Conservation (phyloP, 2,888 invertebrate species). For the Microchrysa polita region DNA sequence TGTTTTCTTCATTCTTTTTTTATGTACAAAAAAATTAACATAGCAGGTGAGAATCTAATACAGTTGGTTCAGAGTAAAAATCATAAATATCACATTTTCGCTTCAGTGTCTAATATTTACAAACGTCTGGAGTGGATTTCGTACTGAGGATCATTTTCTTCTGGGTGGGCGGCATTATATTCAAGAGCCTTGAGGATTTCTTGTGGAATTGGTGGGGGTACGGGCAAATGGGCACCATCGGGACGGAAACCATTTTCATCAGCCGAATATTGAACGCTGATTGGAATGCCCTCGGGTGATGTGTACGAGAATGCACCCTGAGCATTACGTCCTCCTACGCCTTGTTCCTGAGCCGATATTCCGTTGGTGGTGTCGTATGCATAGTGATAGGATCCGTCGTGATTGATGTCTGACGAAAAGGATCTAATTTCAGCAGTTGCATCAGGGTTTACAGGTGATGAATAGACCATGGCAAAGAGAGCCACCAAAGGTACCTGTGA, state of each 20-base stretch:
- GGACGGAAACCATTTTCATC: conserved; percentile 34
- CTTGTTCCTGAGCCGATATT: conserved; percentile 68
- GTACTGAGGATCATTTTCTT: conserved; percentile 29
- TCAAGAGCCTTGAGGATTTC: conserved; percentile 49
- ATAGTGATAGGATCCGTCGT: conserved; percentile 61
- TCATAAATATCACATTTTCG: background rate
- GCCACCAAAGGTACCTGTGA: background rate
- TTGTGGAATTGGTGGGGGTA: conserved; percentile 34
- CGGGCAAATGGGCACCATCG: conserved; percentile 29
- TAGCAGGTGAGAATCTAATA: too few species aligned
- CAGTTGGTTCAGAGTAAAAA: background rate
- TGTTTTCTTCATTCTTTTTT: too few species aligned
- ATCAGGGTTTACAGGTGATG: background rate
- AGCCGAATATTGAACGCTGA: conserved; percentile 61
- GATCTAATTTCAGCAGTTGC: conserved; percentile 57
- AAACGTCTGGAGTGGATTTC: conserved; percentile 33
- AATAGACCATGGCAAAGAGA: background rate
- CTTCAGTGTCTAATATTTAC: background rate
- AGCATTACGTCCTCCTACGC: conserved; percentile 63
- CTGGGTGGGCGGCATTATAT: conserved; percentile 34
- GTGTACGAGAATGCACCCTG: conserved; percentile 65
- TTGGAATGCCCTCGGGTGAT: conserved; percentile 66
- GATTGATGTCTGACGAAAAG: background rate
- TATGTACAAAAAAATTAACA: too few species aligned
- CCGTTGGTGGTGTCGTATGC: conserved; percentile 70